A percentile compares a stretch with the other conserved stretches of the same genome.
These are phyloP conservation scores for Cydia pomonella DNA, from an alignment of 1,140 invertebrate species.

Conservation along the genomic window DNA sequence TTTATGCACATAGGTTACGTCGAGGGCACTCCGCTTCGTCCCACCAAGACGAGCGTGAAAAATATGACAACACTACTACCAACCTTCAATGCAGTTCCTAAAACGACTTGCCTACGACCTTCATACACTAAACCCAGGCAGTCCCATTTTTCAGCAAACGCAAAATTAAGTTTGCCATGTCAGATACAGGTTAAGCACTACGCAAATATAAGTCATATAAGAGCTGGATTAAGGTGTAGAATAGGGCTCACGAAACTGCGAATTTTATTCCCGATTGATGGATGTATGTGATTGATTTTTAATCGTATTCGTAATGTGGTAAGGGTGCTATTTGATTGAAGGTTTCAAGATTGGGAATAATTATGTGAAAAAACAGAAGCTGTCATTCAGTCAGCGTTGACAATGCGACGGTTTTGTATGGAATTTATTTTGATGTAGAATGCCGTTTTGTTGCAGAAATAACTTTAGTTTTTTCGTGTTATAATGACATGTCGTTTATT, in stretches of 20 bases:
- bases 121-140: neutral
- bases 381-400: constrained; percentile 24
- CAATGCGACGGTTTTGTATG: constrained; percentile 2
- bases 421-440: constrained; percentile 2
- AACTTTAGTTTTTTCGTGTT: neutral
- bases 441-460: constrained; percentile 16
- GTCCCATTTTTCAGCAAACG: constrained; percentile 1
- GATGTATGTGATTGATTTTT: neutral
- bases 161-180: neutral
- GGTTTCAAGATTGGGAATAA: neutral
- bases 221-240: constrained; percentile 4
- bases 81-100: neutral
- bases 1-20: constrained; percentile 73
- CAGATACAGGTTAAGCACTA: constrained; percentile 14
- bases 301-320: neutral
- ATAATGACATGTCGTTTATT: constrained; percentile 11
- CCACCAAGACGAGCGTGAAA: constrained; percentile 41
- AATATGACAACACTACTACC: constrained; percentile 37
- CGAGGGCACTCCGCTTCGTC: constrained; percentile 60
- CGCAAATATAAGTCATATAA: constrained; percentile 19
- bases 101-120: neutral
- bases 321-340: neutral
- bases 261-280: neutral
- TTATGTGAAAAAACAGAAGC: constrained; percentile 19
- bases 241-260: neutral